Base-by-base conservation (phyloP, 2,888 invertebrate species). In the Eristalis arbustorum region DNA sequence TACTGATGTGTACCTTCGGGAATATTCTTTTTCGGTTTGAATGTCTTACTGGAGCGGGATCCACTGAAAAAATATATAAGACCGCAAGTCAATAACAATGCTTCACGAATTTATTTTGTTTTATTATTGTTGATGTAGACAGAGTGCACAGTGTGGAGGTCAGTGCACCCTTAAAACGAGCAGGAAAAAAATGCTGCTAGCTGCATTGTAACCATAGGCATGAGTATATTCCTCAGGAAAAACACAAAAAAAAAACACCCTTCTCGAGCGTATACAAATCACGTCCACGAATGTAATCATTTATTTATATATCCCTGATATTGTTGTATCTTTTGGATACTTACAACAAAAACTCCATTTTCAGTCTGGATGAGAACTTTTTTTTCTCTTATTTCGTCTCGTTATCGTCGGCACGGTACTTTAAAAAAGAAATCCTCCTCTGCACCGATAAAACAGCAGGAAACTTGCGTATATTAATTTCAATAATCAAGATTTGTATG, bases 1-100 rank as follows among this genome's bases (percentile, higher is more conserved):
- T 98, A 98, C 93, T 99, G 99, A 94, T 98, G 98, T 61, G 98
- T 98, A 83, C 98, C 98, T 93, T 99, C 99, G 0, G 98, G 98
- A 91, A 99, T 99, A 93, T 99, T 98, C 93, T 99, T 99, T 94
- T 99, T 99, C 88, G 99, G 99, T 93, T 99, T 99, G 93, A 99
- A 99, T 74, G 99, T 99, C 94, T 98, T 98, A 90, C 98, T 98
- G 88, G 98, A 98, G 92, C 98, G 96, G 93, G 92, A 92, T 68
- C 93, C 93, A 88, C 92, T 92, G 5, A 84, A 84, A n/a, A n/a
- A n/a, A n/a, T n/a, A 75, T 85, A 68, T 63, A 63, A 56, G 63
- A 77, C 42, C 25, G 11, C 28, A 66, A 40, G 37, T 63, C 66
- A 63, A 79, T 63, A 67, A 28, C 40, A 67, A 23, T 22, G 56